Evolutionary conservation across 92 coral and sea anemone genomes (phyloP).

Genomic region (Heteractis magnifica): DNA sequence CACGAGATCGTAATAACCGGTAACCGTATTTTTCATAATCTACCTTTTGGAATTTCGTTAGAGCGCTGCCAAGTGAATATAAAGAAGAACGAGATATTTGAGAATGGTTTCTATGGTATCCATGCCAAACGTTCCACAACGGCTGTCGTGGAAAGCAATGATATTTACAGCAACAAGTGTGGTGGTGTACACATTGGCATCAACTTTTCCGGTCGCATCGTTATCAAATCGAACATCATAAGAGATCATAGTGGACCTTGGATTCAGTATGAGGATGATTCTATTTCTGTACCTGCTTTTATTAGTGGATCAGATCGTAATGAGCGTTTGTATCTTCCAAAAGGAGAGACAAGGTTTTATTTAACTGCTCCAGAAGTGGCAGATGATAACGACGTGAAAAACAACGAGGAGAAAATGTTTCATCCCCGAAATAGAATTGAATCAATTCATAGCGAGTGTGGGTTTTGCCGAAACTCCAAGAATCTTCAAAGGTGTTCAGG

Average conservation of each 20-base stretch:
- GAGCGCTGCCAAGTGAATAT: conserved; percentile 25
- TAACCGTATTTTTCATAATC: conserved; percentile 67
- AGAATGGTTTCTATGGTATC: conserved; percentile 61
- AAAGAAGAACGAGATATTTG: conserved; percentile 45
- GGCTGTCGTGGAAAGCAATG: conserved; percentile 36
- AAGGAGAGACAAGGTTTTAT: conserved; percentile 24
- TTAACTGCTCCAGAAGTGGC: conserved; percentile 25
- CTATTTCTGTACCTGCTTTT: not conserved
- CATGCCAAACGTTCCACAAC: conserved; percentile 33
- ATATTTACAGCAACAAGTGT: conserved; percentile 56
- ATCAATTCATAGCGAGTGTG: conserved; percentile 15
- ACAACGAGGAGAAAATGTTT: conserved; percentile 28
- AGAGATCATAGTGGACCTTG: conserved; percentile 61
- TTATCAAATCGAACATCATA: conserved; percentile 36
- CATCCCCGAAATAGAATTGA: conserved; percentile 41
- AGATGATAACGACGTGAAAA: conserved; percentile 30
- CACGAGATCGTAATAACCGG: conserved; percentile 4
- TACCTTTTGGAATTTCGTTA: conserved; percentile 58
- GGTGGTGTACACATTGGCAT: conserved; percentile 52
- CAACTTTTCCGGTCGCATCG: conserved; percentile 55
- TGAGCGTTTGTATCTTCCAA: not conserved
- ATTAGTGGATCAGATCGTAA: not conserved
- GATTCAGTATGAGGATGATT: not conserved
- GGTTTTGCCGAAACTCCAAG: conserved; percentile 32
- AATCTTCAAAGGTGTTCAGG: conserved; percentile 30